A percentile compares a stretch with the other conserved stretches of the same genome.
Evolutionary conservation across 2,797 vertebrate genomes (phyloP).

Genomic region (Lacerta viridis): DNA sequence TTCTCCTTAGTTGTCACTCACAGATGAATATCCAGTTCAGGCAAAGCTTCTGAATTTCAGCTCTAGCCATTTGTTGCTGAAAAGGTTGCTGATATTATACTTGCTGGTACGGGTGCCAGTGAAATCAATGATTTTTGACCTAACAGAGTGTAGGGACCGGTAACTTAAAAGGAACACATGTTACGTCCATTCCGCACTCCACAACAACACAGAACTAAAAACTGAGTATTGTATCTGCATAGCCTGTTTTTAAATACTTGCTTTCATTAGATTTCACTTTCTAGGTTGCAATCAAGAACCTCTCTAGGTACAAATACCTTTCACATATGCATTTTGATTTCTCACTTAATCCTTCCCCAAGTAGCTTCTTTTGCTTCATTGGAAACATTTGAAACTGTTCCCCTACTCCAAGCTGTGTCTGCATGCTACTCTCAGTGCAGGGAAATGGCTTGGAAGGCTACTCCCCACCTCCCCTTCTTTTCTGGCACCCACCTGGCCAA

Average conservation of each 20-base stretch:
- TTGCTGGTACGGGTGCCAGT: background rate
- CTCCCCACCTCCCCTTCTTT: no score
- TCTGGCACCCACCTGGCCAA: no score
- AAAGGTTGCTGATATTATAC: background rate
- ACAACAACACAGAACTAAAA: background rate
- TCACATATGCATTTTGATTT: background rate
- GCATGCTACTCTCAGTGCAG: no score
- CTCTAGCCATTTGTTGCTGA: constrained; percentile 32
- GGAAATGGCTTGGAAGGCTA: no score
- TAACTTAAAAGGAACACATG: background rate
- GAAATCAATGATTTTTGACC: background rate
- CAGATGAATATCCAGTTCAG: background rate
- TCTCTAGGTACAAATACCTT: background rate
- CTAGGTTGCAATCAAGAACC: background rate
- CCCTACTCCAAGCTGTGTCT: background rate
- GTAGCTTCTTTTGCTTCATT: background rate
- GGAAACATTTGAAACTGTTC: background rate
- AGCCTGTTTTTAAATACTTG: constrained; percentile 1
- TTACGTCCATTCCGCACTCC: background rate
- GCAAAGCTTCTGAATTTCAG: constrained; percentile 30
- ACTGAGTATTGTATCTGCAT: background rate
- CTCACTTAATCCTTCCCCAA: background rate
- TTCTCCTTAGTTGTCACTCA: constrained; percentile 30
- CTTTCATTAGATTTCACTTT: background rate
- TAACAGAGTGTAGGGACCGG: background rate